These are phyloP conservation scores for Micronycteris hirsuta DNA, from an alignment of 2,113 vertebrate genomes.

Conservation along the genomic window DNA sequence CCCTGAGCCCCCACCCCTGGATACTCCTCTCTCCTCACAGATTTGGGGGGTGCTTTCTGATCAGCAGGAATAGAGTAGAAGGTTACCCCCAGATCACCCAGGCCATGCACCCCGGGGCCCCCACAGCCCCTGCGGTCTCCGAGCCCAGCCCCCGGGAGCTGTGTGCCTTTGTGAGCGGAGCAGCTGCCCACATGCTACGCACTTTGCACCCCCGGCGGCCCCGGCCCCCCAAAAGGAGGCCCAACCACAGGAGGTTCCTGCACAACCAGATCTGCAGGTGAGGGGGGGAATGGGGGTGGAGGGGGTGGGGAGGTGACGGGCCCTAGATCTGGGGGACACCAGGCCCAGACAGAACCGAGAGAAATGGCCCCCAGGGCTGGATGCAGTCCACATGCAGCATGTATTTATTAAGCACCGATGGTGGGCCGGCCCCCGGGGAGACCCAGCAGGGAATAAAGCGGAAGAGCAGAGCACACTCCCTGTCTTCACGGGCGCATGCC, in stretches of 20 bases:
- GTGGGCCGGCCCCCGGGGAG: not conserved
- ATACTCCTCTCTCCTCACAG: too few species aligned
- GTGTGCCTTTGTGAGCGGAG: slow-evolving; percentile 56
- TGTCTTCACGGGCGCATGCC: not conserved
- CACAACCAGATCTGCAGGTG: slow-evolving; percentile 72
- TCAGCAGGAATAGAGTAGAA: not conserved
- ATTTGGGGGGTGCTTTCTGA: not conserved
- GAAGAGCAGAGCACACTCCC: not conserved
- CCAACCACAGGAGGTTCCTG: slow-evolving; percentile 63
- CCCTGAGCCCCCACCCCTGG: not conserved
- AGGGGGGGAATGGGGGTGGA: not conserved
- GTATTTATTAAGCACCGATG: not conserved
- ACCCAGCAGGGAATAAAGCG: not conserved
- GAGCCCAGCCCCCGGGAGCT: slow-evolving; percentile 47
- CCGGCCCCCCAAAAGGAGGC: slow-evolving; percentile 52
- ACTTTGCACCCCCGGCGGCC: slow-evolving; percentile 38
- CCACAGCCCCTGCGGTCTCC: not conserved
- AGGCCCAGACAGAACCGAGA: not conserved
- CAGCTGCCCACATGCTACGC: not conserved
- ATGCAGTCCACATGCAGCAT: accelerated
- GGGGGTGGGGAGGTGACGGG: too few species aligned
- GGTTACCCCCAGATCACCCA: accelerated
- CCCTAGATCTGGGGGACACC: not conserved
- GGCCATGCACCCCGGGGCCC: slow-evolving; percentile 45
- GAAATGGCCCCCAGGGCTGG: not conserved